These are phyloP conservation scores for Alces alces DNA, from an alignment of 2,113 vertebrate genomes.

Conservation along the genomic window DNA sequence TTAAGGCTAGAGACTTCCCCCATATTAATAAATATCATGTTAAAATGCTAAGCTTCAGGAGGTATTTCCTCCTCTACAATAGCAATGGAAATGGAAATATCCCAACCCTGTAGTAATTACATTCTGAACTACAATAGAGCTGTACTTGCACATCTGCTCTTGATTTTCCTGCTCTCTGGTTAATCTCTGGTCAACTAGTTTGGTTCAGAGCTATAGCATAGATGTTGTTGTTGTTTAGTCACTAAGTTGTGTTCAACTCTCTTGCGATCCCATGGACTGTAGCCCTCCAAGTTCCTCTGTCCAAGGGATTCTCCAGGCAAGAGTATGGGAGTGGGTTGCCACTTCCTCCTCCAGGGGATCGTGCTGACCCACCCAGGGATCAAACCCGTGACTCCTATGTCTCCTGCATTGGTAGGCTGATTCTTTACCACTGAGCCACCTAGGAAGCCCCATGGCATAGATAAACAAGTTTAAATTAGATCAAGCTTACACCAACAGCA, in stretches of 20 bases:
- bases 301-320: not conserved
- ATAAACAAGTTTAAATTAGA: not conserved
- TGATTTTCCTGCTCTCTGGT: not conserved
- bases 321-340: not conserved
- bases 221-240: not conserved
- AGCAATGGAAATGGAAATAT: not conserved
- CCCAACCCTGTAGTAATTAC: not conserved
- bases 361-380: not conserved
- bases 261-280: not conserved
- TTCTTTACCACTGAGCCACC: not conserved
- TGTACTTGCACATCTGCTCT: not conserved
- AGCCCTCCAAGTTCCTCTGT: not conserved
- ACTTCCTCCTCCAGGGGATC: not conserved
- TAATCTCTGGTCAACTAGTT: not conserved
- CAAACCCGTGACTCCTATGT: not conserved
- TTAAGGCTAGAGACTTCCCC: not conserved
- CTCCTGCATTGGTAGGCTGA: not conserved
- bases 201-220: not conserved
- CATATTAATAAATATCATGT: not conserved
- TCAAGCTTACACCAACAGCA: not conserved
- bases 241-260: not conserved
- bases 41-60: not conserved
- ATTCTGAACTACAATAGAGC: accelerated
- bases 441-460: not conserved
- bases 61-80: not conserved